These are phyloP conservation scores for Myotis yumanensis DNA, from an alignment of 2,113 vertebrate genomes.

Conservation along the genomic window DNA sequence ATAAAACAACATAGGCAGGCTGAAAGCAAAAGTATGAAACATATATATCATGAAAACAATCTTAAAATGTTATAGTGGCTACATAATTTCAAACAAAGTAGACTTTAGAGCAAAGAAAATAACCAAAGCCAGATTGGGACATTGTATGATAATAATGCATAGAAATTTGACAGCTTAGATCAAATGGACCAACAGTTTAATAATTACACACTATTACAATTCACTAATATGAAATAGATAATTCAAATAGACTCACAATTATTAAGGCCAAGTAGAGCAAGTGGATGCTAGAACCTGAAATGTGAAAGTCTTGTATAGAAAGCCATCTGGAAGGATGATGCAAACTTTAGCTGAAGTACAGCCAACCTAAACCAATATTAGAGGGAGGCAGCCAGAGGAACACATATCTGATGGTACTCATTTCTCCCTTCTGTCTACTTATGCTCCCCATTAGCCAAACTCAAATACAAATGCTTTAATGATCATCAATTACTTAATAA, in stretches of 20 bases:
- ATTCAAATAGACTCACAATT: background rate
- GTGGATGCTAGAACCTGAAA: background rate
- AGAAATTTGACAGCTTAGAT: background rate
- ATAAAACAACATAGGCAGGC: background rate
- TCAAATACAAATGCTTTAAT: background rate
- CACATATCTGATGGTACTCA: background rate
- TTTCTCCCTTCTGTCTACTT: background rate
- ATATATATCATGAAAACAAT: background rate
- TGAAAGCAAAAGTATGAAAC: background rate
- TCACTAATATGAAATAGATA: background rate
- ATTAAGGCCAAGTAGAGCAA: background rate
- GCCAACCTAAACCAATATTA: no score
- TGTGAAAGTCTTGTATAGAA: background rate
- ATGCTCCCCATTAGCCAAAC: background rate
- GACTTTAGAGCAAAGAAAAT: background rate
- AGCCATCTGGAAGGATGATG: background rate
- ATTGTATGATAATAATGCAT: background rate
- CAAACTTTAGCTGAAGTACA: background rate
- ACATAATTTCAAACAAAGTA: background rate
- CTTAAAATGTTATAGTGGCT: background rate
- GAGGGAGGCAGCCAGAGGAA: background rate
- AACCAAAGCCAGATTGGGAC: background rate
- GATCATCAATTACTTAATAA: background rate
- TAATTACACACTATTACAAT: background rate
- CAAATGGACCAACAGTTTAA: background rate